Conservation (phyloP, 2,888 invertebrate species). For the Drepanosiphum platanoidis region DNA sequence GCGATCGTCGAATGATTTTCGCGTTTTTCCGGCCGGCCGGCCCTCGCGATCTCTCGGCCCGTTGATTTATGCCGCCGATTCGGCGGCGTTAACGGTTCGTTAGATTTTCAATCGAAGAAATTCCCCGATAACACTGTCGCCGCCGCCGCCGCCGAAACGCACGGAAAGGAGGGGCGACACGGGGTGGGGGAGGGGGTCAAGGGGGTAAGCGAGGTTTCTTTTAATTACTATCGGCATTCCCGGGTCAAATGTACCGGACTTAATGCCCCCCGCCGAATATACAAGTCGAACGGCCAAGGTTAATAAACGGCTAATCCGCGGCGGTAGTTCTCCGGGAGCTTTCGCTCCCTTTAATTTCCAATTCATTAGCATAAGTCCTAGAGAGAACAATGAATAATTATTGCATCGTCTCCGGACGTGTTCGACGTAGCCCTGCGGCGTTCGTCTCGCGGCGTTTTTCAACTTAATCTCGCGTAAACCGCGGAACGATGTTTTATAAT, state of each 20-base stretch:
- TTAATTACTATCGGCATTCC: slow-evolving; percentile 46
- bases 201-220: slow-evolving; percentile 20
- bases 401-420: not conserved
- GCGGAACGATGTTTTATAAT: not conserved
- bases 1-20: too few relatives aligned
- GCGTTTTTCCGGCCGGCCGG: too few relatives aligned
- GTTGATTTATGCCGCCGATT: slow-evolving; percentile 19
- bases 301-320: slow-evolving; percentile 30
- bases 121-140: not conserved
- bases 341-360: slow-evolving; percentile 36
- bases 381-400: slow-evolving; percentile 39
- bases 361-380: slow-evolving; percentile 54
- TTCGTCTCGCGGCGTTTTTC: not conserved
- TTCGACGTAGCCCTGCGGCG: too few relatives aligned
- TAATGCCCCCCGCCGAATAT: slow-evolving; percentile 9
- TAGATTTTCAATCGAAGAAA: slow-evolving; percentile 28
- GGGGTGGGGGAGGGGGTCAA: not conserved
- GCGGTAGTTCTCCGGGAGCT: not conserved
- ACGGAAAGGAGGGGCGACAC: not conserved
- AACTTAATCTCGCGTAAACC: not conserved
- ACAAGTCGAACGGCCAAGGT: slow-evolving; percentile 31
- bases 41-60: too few relatives aligned
- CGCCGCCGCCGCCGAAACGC: not conserved
- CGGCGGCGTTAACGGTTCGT: slow-evolving; percentile 40
- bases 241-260: slow-evolving; percentile 49